These are phyloP conservation scores for Latrodectus geometricus DNA, from an alignment of 1,140 invertebrate genomes.

Conservation along the genomic window DNA sequence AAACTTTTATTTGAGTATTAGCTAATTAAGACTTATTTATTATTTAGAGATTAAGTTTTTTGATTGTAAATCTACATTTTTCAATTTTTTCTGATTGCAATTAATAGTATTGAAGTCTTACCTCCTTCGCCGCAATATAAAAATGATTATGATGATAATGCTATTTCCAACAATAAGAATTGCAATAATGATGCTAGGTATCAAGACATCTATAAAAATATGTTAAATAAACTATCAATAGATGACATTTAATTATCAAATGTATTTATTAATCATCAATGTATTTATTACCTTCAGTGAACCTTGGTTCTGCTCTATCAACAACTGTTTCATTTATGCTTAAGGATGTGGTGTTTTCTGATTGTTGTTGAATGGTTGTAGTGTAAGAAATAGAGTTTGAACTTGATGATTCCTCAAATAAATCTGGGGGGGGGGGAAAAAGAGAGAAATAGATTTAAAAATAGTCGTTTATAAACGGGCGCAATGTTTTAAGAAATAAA, in stretches of 20 bases:
- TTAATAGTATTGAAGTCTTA: slow-evolving; percentile 6
- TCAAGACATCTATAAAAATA: slow-evolving; percentile 51
- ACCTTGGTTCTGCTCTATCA: not conserved
- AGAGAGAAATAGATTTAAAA: too few relatives aligned
- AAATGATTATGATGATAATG: slow-evolving; percentile 65
- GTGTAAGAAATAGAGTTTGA: not conserved
- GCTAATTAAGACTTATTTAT: too few relatives aligned
- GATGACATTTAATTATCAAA: not conserved
- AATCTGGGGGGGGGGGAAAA: too few relatives aligned
- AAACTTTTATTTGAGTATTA: too few relatives aligned
- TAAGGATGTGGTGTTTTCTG: not conserved
- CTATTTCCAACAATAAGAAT: slow-evolving; percentile 66
- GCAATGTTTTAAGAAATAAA: too few relatives aligned
- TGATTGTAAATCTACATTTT: too few relatives aligned
- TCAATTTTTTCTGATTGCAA: too few relatives aligned
- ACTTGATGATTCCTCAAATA: not conserved
- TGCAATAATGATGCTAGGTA: slow-evolving; percentile 66
- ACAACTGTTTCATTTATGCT: not conserved
- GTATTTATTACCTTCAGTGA: not conserved
- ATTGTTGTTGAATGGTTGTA: not conserved
- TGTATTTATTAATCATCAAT: too few relatives aligned
- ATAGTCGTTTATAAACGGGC: too few relatives aligned
- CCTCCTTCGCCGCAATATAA: slow-evolving; percentile 49
- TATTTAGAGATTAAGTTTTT: not conserved
- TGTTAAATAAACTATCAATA: slow-evolving; percentile 46